Evolutionary conservation across 2,113 vertebrate species (phyloP), one percentile per base, ranked within the genome.

Genomic region (Cyanistes caeruleus): DNA sequence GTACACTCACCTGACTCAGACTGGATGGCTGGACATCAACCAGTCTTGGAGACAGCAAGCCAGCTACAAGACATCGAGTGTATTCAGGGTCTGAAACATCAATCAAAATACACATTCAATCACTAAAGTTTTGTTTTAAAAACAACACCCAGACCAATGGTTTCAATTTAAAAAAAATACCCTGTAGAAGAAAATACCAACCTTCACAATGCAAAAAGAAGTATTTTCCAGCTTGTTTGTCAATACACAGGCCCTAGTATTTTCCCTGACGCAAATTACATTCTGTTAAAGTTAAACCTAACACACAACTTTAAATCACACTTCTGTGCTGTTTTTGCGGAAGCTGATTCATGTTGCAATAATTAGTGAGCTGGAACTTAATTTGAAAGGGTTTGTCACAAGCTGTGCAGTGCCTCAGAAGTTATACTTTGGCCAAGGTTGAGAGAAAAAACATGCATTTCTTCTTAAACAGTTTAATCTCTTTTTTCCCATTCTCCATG

Each of bases 11-110:
- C 98, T 99, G 99, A 97, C 98, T 99, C 92, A 99, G 95, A 92
- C 94, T 99, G 93, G 99, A 99, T 87, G 98, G 98, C 63, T 99
- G 99, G 49, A 98, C 97, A 91, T 99, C 99, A 62, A 95, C 87
- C 65, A 98, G 98, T 83, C 98, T 99, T 84, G 99, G 98, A 82
- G 99, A 99, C 8, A 99, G 98, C 28, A 99, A 98, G 33, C 99
- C 99, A 65, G 99, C 99, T 95, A 99, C 97, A 93, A 99, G 98
- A 97, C 99, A 99, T 79, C 98, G 98, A 15, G 98, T 98, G 93
- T 99, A 99, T 98, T 98, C 97, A 99, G 97, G 13, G 99, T 99
- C 99, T 99, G 73, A 78, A 98, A 98, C n/a, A 93, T 30, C 85
- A 83, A 22, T 22, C 51, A 84, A 73, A 91, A 90, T 16, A 8